Evolutionary conservation across 2,113 vertebrate genomes (phyloP), one percentile per base, ranked within the genome.

Genomic region (Tragelaphus scriptus): DNA sequence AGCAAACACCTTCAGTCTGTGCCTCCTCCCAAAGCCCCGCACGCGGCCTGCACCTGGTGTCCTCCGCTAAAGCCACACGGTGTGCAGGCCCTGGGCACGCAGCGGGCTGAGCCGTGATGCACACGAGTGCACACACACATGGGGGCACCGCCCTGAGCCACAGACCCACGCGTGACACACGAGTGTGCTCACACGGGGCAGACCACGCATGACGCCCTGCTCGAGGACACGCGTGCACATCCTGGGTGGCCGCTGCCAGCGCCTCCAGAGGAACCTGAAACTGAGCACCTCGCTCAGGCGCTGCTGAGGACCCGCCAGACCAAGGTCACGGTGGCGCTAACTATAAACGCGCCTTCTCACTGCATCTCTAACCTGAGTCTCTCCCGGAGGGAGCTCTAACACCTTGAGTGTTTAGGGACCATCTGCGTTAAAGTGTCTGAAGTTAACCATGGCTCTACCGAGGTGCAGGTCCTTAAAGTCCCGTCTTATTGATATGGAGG

Each of bases 311-410:
- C 5, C 40, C 2, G 30, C 19, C 2, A 47, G 82, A n/a, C 19
- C 10, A 9, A 3, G 14, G 26, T 10, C 7, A 10, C 0, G 14
- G n/a, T 1, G 17, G 65, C 4, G 9, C n/a, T 6, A 5, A 23
- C 19, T 5, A 0, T 3, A 11, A 49, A 30, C 1, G 0, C 5
- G 9, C 9, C 28, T 11, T 40, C 23, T 36, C 14, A 2, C 4
- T 23, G 19, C 2, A 1, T 4, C 17, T 89, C 19, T 44, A 19
- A 87, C 32, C 12, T 11, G 56, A 15, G 17, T 3, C 10, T 91
- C 51, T 61, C 59, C n/a, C 0, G 44, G 49, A 79, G 32, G 71
- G 49, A 93, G 32, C 21, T 1, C n/a, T 47, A 56, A 32, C 17
- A 47, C 36, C 53, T 87, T 59, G 8, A 14, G 7, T 4, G 14